These are phyloP conservation scores for Lepidochitona cinerea DNA, from an alignment of 2,888 invertebrate species.

Conservation along the genomic window DNA sequence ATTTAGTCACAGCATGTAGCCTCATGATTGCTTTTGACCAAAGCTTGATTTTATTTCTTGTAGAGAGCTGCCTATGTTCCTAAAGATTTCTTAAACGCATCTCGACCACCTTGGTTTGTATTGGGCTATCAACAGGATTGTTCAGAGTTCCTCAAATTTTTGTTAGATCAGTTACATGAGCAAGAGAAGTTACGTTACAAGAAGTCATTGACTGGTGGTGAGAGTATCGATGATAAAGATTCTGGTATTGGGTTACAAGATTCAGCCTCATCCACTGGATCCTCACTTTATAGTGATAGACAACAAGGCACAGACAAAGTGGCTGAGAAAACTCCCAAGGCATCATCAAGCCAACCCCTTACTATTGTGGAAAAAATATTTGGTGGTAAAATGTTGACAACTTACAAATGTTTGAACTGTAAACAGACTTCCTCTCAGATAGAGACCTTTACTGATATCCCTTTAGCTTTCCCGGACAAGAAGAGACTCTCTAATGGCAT, in stretches of 20 bases:
- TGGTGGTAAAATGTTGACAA: conserved; percentile 83
- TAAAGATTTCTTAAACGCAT: conserved; percentile 79
- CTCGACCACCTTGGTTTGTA: conserved; percentile 84
- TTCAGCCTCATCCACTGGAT: not conserved
- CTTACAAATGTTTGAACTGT: conserved; percentile 83
- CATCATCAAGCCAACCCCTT: not conserved
- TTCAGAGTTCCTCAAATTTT: conserved; percentile 85
- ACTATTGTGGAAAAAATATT: conserved; percentile 80
- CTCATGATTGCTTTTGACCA: too few species aligned
- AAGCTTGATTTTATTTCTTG: too few species aligned
- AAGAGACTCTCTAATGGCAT: conserved; percentile 19
- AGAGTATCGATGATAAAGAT: conserved; percentile 3
- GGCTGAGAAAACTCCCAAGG: not conserved
- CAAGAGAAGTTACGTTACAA: conserved; percentile 73
- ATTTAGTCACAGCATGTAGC: too few species aligned
- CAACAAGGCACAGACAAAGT: not conserved
- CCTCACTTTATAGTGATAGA: not conserved
- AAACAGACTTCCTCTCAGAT: conserved; percentile 80
- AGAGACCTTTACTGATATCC: conserved; percentile 85
- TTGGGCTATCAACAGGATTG: conserved; percentile 88
- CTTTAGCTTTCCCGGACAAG: conserved; percentile 68
- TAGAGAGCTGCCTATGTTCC: conserved; percentile 79
- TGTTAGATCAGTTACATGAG: conserved; percentile 82
- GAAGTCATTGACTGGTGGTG: not conserved
- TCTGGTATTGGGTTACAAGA: conserved; percentile 3